phyloP scores from a whole-genome alignment of 2,113 vertebrate species.

The Gnathonemus longibarbis region DNA sequence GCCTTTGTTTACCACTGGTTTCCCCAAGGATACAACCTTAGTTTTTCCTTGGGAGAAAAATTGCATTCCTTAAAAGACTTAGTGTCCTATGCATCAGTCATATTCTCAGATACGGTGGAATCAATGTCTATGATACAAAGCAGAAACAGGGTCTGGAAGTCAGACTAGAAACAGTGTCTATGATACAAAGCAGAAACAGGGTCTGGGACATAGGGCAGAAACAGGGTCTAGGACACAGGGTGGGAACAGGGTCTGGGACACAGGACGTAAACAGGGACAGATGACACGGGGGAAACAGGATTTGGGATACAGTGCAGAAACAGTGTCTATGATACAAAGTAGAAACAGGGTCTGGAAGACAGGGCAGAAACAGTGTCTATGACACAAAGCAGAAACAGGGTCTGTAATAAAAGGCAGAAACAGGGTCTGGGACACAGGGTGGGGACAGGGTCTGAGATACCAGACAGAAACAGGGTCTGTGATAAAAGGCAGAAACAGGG shows the following conservation, averaged over 20 bases:
- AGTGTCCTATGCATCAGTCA: neutral
- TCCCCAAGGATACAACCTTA: neutral
- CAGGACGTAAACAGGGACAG: neutral
- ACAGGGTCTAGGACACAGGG: neutral
- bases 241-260: neutral
- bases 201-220: neutral
- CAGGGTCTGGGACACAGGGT: neutral
- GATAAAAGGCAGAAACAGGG: neutral
- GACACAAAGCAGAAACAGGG: neutral
- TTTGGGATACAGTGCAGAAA: no score
- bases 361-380: neutral
- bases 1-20: neutral
- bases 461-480: neutral
- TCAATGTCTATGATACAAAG: neutral
- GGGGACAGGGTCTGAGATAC: neutral
- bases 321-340: no score
- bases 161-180: neutral
- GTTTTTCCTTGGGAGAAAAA: conserved; percentile 1
- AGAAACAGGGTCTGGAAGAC: neutral
- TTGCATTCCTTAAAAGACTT: neutral
- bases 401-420: neutral
- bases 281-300: no score
- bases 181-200: neutral
- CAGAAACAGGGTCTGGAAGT: neutral
- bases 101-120: neutral